A percentile compares a stretch with the other conserved stretches of the same genome.
phyloP scores from a whole-genome alignment of 2,888 invertebrate genomes.

The Epicampocera succincta region DNA sequence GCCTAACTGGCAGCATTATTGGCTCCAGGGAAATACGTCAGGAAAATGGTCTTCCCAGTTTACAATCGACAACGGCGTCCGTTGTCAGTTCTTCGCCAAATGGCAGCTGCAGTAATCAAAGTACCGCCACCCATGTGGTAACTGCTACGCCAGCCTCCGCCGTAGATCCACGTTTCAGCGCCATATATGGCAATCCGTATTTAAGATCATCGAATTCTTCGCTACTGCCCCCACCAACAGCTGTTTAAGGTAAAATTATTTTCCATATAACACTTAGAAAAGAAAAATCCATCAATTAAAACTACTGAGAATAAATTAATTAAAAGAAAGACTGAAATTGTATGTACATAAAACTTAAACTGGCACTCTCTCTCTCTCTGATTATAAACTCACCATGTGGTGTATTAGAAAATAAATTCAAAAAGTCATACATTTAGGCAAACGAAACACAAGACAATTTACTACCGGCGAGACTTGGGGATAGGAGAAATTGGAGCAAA shows the following conservation, averaged over 20 bases:
- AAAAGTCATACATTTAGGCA: constrained; percentile 48
- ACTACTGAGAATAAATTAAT: constrained; percentile 49
- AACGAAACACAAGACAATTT: background rate
- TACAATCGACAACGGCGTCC: constrained; percentile 80
- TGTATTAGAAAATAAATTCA: constrained; percentile 10
- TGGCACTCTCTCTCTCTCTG: constrained; percentile 52
- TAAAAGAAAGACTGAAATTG: constrained; percentile 67
- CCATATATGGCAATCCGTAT: constrained; percentile 94
- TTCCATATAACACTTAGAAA: constrained; percentile 26
- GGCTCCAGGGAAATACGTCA: constrained; percentile 80
- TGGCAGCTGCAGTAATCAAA: constrained; percentile 81
- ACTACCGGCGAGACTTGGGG: background rate
- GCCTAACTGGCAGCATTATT: constrained; percentile 80
- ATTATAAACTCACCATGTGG: constrained; percentile 21
- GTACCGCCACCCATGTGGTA: constrained; percentile 78
- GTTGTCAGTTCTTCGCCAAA: constrained; percentile 82
- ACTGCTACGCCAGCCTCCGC: constrained; percentile 76
- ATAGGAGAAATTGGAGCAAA: too few species aligned
- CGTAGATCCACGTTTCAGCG: constrained; percentile 93
- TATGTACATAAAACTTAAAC: constrained; percentile 63
- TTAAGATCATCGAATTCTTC: constrained; percentile 86
- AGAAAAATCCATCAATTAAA: background rate
- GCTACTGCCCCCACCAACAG: constrained; percentile 84
- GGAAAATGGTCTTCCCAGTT: constrained; percentile 81
- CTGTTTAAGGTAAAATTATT: constrained; percentile 75